Conservation (phyloP, 1,140 invertebrate species). For the Elysia chlorotica region DNA sequence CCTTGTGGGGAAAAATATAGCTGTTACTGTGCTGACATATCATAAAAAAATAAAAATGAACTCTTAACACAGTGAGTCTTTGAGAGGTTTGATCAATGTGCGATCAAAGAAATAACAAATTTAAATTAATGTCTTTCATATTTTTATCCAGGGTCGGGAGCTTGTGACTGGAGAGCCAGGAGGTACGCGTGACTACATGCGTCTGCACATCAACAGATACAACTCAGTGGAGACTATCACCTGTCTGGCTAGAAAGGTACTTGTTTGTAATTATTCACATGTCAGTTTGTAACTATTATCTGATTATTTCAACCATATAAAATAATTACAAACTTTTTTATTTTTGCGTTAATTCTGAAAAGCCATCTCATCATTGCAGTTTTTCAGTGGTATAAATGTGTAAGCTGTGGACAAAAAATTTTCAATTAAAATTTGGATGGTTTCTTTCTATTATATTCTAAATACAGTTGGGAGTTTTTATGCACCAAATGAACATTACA, state of each 20-base stretch:
- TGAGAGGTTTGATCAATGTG: not conserved
- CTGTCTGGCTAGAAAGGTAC: slow-evolving; percentile 58
- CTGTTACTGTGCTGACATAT: not conserved
- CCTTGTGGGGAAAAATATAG: not conserved
- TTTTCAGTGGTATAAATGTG: not conserved
- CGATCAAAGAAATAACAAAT: not conserved
- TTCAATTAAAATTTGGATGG: no score
- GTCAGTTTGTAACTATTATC: not conserved
- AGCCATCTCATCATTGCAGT: not conserved
- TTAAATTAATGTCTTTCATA: not conserved
- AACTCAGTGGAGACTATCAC: slow-evolving; percentile 58
- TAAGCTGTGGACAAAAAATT: not conserved
- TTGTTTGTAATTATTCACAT: not conserved
- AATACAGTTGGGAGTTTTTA: no score
- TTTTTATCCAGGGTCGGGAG: slow-evolving; percentile 49
- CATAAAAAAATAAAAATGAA: not conserved
- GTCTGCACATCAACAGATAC: slow-evolving; percentile 58
- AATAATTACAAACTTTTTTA: not conserved
- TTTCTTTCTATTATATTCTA: no score
- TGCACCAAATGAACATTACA: no score
- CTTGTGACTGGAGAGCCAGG: slow-evolving; percentile 49
- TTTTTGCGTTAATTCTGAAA: not conserved
- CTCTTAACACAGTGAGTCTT: not conserved
- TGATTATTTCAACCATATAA: not conserved
- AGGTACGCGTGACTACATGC: slow-evolving; percentile 50